phyloP scores from a whole-genome alignment of 2,888 invertebrate species.

The Terebella lapidaria region DNA sequence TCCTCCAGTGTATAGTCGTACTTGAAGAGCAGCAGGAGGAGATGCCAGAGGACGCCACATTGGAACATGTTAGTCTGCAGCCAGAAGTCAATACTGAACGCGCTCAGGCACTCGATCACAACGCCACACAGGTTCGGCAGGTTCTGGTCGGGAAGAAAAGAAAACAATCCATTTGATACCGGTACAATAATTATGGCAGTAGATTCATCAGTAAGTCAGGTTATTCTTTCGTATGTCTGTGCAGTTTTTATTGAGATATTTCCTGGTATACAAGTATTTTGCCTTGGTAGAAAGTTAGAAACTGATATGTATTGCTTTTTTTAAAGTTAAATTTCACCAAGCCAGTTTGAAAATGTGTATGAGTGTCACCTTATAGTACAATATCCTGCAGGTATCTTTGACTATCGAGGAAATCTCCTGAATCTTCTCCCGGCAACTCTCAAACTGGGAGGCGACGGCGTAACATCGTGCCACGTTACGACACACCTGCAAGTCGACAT shows the following conservation, averaged over 20 bases:
- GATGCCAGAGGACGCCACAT: constrained; percentile 81
- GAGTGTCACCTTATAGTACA: constrained; percentile 78
- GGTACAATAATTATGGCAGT: no score
- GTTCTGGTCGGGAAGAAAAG: constrained; percentile 57
- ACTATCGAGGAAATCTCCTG: constrained; percentile 77
- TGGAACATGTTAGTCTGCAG: constrained; percentile 65
- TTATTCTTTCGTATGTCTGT: no score
- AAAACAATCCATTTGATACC: no score
- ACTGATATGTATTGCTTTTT: no score
- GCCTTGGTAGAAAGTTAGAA: no score
- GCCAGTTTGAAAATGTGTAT: no score
- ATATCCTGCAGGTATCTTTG: constrained; percentile 76
- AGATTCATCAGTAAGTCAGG: no score
- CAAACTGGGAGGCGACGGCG: constrained; percentile 92
- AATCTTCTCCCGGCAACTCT: constrained; percentile 82
- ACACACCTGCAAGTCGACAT: constrained; percentile 65
- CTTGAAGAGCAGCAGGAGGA: constrained; percentile 81
- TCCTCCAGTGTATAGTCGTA: constrained; percentile 97
- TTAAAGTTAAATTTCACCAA: no score
- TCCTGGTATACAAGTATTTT: no score
- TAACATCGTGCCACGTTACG: constrained; percentile 86
- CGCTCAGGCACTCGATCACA: constrained; percentile 85
- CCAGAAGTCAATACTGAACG: constrained; percentile 77
- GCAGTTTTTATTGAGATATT: no score
- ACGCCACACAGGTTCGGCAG: constrained; percentile 76